Percentiles rank a stretch among this genome's conserved stretches.
Conservation (phyloP, 2,888 invertebrate species). For the Adela reaumurella region DNA sequence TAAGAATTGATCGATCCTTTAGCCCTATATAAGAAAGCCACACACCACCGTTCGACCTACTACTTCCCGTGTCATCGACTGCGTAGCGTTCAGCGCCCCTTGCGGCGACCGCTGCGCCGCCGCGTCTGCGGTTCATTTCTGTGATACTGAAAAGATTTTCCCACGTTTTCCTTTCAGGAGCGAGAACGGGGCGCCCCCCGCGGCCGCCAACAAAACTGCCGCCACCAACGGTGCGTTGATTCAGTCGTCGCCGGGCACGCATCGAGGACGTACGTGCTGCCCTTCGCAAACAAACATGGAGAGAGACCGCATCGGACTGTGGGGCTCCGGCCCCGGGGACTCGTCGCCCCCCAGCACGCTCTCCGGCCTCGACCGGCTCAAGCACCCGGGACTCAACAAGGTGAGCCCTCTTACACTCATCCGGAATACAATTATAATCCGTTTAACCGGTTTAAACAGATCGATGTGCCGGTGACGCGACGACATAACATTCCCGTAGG, state of each 20-base stretch:
- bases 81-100: too few relatives aligned
- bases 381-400: conserved; percentile 68
- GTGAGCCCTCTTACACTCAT: conserved; percentile 32
- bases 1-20: too few relatives aligned
- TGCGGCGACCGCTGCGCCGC: conserved; percentile 23
- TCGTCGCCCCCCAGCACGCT: conserved; percentile 46
- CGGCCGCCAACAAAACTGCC: conserved; percentile 37
- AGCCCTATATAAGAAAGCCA: too few relatives aligned
- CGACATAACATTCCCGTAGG: neutral
- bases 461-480: neutral
- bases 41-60: too few relatives aligned
- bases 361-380: conserved; percentile 64
- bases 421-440: neutral
- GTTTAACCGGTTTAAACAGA: neutral
- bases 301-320: conserved; percentile 62
- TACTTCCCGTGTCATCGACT: too few relatives aligned
- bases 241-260: conserved; percentile 31
- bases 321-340: conserved; percentile 58
- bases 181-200: conserved; percentile 44
- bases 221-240: conserved; percentile 21
- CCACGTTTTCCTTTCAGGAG: conserved; percentile 43
- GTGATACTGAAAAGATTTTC: conserved; percentile 41
- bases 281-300: conserved; percentile 33
- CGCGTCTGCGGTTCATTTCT: conserved; percentile 22
- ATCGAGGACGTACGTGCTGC: conserved; percentile 28